Percentiles rank a stretch among this genome's conserved stretches.
phyloP scores from a whole-genome alignment of 2,888 invertebrate genomes.

The Argyresthia goedartella region DNA sequence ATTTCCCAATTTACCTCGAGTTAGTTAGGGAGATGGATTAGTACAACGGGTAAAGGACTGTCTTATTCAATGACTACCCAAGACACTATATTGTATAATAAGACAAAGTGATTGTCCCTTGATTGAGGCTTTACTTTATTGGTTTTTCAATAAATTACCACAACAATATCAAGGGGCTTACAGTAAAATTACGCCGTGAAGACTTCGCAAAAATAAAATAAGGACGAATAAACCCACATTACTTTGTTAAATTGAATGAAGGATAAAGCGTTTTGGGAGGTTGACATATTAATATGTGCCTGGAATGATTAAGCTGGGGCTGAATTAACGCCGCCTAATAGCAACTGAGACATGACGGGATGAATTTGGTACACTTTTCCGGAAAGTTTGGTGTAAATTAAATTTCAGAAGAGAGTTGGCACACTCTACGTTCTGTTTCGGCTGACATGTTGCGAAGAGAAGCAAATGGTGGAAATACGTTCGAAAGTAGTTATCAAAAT shows the following conservation, averaged over 20 bases:
- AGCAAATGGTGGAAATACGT: no score
- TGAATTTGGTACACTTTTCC: constrained; percentile 44
- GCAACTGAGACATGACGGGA: constrained; percentile 48
- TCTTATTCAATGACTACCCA: constrained; percentile 46
- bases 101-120: constrained; percentile 32
- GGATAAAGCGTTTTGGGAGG: constrained; percentile 30
- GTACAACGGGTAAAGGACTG: constrained; percentile 34
- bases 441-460: not conserved
- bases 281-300: constrained; percentile 27
- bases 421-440: not conserved
- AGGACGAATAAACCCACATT: no score
- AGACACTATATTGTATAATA: constrained; percentile 25
- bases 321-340: constrained; percentile 44
- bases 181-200: not conserved
- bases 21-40: constrained; percentile 24
- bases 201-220: no score
- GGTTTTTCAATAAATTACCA: constrained; percentile 1
- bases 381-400: constrained; percentile 48
- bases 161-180: not conserved
- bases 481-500: no score
- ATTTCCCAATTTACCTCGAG: not conserved
- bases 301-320: constrained; percentile 38
- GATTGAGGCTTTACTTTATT: constrained; percentile 25
- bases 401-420: constrained; percentile 31
- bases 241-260: constrained; percentile 20